Evolutionary conservation across 2,888 invertebrate genomes (phyloP), one percentile per base, ranked within the genome.

Genomic region (Oeneis ivallda): DNA sequence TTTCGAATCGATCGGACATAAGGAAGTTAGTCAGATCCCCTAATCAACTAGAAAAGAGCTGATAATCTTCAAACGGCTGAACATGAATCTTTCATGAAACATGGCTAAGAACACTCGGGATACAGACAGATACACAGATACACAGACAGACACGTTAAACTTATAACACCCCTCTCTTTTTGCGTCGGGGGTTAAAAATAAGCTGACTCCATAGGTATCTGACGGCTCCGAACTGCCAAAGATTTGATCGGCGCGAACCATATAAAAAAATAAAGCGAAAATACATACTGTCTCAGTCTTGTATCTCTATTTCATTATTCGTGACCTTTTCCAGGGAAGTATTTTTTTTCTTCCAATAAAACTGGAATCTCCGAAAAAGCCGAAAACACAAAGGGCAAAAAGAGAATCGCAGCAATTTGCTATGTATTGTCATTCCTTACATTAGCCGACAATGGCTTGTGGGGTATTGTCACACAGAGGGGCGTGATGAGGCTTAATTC

Each of bases 401-500:
- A 66, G 61, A 61, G 64, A 61, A 52, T 52, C 39, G 45, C 61
- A 58, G 54, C 69, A 64, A 69, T 64, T 66, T 64, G 53, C 66
- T 58, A 61, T 61, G 62, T 64, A 67, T 67, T 70, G 68, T 68
- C 64, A 52, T 64, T 68, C 60, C 47, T 66, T 64, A 58, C 66
- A 61, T 68, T 64, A 64, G 61, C 61, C 60, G 43, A 68, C 66
- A 60, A 60, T 56, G 57, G 34, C 61, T 34, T 11, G 45, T 34
- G 7, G 52, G 68, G 58, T 19, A 32, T 58, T 37, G 19, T 49
- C 66, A 17, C 56, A 62, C 26, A 10, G 53, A 53, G 10, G 67
- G 63, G 59, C 50, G 60, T 60, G 63, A 52, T 59, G 26, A n/a
- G 50, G 37, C 34, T 49, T 63, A 41, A 39, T 56, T 39, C 41